Base-by-base conservation (phyloP, 2,797 vertebrate genomes). In the Falco columbarius region DNA sequence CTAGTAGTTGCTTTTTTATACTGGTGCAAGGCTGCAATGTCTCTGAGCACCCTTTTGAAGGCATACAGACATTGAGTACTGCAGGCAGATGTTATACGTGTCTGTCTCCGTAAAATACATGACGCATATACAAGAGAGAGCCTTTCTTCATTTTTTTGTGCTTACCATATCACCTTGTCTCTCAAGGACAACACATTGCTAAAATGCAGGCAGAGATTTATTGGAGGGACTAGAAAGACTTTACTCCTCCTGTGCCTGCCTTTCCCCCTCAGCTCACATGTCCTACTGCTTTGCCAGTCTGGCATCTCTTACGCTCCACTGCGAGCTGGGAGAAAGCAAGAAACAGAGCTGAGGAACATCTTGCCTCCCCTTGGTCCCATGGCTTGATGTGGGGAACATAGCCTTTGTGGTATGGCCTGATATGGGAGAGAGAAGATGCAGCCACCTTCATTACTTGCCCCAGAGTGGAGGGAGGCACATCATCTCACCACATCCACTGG, bases 151-250 rank as follows among this genome's bases (percentile, higher is more conserved):
- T 93, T 76, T 61, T 84, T 52, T 34, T 51, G 36, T 76, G 86
- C 59, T 95, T 95, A 93, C 89, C 86, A 51, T 93, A 95, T 96
- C 92, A 93, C 93, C 94, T 97, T 97, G 93, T 94, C 83, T 95
- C 71, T 87, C 96, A 97, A 95, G 94, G 97, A 95, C 95, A 85
- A 46, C 59, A 67, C 30, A 3, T 61, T 70, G 71, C 93, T 93
- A 75, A 95, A 93, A 76, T 16, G 42, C 74, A 81, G 76, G 90
- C 92, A 96, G 93, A 96, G 92, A 97, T 97, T 97, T 97, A 97
- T 95, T 92, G 90, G 67, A 93, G 67, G 80, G 74, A 84, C 90
- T 91, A 49, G 84, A 92, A 82, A 67, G 77, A 85, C 77, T 94
- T 92, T 62, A 47, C 73, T 93, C 61, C 52, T 94, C 21, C 66